Percentiles rank a stretch among this genome's conserved stretches.
phyloP scores from a whole-genome alignment of 1,140 invertebrate genomes.

The Sinella curviseta region DNA sequence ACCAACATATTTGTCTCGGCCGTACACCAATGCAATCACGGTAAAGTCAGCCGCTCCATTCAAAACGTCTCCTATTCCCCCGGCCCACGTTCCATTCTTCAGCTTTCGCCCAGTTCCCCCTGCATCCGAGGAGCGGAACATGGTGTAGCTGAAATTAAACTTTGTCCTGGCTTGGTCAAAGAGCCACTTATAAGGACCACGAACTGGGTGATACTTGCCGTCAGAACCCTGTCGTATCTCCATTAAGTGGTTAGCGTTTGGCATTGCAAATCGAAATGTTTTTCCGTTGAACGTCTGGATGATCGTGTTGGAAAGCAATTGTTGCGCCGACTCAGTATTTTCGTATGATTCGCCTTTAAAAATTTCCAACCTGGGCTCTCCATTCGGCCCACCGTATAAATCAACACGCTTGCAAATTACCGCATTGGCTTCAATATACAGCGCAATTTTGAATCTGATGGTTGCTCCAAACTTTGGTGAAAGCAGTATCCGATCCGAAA shows the following conservation, averaged over 20 bases:
- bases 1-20: neutral
- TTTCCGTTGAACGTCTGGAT: neutral
- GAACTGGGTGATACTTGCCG: neutral
- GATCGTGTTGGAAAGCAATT: neutral
- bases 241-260: neutral
- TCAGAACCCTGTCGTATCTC: neutral
- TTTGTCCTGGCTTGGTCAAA: neutral
- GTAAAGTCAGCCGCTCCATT: neutral
- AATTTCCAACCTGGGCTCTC: neutral
- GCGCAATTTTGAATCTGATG: neutral
- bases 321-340: neutral
- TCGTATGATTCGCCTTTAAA: neutral
- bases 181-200: neutral
- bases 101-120: neutral
- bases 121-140: neutral
- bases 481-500: neutral
- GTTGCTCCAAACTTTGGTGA: neutral
- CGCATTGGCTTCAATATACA: neutral
- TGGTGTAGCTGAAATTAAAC: conserved; percentile 5
- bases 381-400: neutral
- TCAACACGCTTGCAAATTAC: neutral
- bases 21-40: neutral
- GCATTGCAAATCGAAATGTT: neutral
- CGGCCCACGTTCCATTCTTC: conserved; percentile 12
- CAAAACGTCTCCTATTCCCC: neutral